Percentiles rank a stretch among this genome's conserved stretches.
These are phyloP conservation scores for Aphelenchoides fujianensis DNA, from an alignment of 1,140 invertebrate species.

Conservation along the genomic window DNA sequence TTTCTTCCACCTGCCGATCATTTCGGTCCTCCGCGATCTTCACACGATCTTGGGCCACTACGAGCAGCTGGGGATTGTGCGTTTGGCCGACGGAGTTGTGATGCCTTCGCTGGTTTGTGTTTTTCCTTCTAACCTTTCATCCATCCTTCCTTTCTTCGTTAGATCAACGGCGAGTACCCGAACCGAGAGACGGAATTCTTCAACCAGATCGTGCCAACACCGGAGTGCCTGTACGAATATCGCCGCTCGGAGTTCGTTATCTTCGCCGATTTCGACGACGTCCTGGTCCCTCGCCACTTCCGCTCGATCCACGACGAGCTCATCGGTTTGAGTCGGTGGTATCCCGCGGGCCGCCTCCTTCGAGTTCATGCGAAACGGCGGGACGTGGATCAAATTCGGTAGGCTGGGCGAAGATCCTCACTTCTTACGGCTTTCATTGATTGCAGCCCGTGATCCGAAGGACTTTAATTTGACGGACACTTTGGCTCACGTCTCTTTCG, in stretches of 20 bases:
- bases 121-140: too few relatives aligned
- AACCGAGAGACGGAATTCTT: conserved; percentile 13
- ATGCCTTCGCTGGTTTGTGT: too few relatives aligned
- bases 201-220: neutral
- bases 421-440: too few relatives aligned
- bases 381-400: neutral
- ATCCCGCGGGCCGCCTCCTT: neutral
- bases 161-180: neutral
- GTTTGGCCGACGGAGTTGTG: neutral
- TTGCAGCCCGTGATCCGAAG: neutral
- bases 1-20: conserved; percentile 12
- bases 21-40: neutral
- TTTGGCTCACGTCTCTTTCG: neutral
- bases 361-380: neutral
- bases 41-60: neutral
- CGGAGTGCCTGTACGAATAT: conserved; percentile 15
- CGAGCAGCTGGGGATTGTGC: neutral
- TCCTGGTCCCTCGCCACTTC: conserved; percentile 8
- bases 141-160: too few relatives aligned
- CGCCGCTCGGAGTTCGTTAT: conserved; percentile 12
- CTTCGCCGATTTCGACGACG: conserved; percentile 21
- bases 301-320: neutral
- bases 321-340: neutral
- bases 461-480: neutral
- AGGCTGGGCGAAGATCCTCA: too few relatives aligned